phyloP scores from a whole-genome alignment of 2,888 invertebrate species.

The Drosophila incognita region DNA sequence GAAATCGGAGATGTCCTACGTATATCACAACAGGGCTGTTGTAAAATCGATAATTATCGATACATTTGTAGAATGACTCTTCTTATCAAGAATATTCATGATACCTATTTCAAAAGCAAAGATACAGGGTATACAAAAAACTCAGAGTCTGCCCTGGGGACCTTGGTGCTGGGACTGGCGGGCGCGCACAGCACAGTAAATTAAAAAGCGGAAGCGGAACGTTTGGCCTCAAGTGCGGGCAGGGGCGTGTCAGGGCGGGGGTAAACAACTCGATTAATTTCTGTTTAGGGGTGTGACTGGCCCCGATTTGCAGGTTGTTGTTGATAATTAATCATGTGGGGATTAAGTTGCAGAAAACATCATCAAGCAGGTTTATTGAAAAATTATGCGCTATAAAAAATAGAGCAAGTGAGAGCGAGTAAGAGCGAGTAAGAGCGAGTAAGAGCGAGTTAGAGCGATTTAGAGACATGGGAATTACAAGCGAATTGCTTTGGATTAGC shows the following conservation, averaged over 20 bases:
- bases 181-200: slow-evolving; percentile 55
- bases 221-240: slow-evolving; percentile 27
- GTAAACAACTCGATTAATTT: slow-evolving; percentile 67
- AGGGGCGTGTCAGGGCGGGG: slow-evolving; percentile 5
- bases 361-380: slow-evolving; percentile 69
- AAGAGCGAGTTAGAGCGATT: not conserved
- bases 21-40: not conserved
- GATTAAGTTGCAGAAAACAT: slow-evolving; percentile 69
- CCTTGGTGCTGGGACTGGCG: slow-evolving; percentile 17
- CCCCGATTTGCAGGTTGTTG: slow-evolving; percentile 59
- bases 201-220: slow-evolving; percentile 67
- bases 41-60: not conserved
- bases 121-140: slow-evolving; percentile 15
- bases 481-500: slow-evolving; percentile 43
- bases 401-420: not conserved
- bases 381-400: slow-evolving; percentile 60
- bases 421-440: not conserved
- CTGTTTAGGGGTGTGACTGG: slow-evolving; percentile 50
- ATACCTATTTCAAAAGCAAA: no score
- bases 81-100: not conserved
- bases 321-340: slow-evolving; percentile 80
- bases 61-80: not conserved
- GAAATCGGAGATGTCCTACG: not conserved
- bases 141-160: slow-evolving; percentile 58
- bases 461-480: slow-evolving; percentile 19